Conservation (phyloP, 2,113 vertebrate genomes). For the Bambusicola thoracicus region DNA sequence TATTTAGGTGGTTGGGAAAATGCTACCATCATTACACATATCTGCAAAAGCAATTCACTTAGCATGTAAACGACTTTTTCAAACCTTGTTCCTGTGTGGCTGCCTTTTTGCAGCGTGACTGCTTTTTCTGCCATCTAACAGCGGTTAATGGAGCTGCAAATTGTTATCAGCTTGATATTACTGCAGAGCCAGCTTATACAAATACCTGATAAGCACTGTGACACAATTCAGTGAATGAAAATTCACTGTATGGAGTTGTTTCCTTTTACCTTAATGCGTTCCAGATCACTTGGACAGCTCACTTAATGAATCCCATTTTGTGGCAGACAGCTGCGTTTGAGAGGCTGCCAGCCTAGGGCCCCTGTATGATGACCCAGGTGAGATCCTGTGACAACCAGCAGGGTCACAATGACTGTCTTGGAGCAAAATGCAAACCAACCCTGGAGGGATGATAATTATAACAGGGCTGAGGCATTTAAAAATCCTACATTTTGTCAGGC, state of each 20-base stretch:
- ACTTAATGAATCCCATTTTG: conserved; percentile 56
- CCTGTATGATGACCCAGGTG: not conserved
- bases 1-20: not conserved
- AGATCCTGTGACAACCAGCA: not conserved
- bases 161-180: conserved; percentile 38
- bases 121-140: conserved; percentile 9
- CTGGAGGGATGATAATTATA: not conserved
- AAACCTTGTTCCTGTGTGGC: not conserved
- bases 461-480: not conserved
- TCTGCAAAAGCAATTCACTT: not conserved
- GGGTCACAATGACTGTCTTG: not conserved
- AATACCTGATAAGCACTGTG: conserved; percentile 25
- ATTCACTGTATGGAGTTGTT: not conserved
- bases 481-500: not conserved
- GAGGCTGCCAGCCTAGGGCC: conserved; percentile 22
- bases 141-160: conserved; percentile 31
- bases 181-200: not conserved
- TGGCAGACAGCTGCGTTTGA: not conserved
- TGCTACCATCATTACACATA: not conserved
- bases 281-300: conserved; percentile 48
- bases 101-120: not conserved
- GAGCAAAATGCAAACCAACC: not conserved
- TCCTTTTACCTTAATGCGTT: conserved; percentile 42
- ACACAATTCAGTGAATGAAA: conserved; percentile 25
- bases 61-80: not conserved